Evolutionary conservation across 2,797 vertebrate species (phyloP).

Genomic region (Hipposideros larvatus): DNA sequence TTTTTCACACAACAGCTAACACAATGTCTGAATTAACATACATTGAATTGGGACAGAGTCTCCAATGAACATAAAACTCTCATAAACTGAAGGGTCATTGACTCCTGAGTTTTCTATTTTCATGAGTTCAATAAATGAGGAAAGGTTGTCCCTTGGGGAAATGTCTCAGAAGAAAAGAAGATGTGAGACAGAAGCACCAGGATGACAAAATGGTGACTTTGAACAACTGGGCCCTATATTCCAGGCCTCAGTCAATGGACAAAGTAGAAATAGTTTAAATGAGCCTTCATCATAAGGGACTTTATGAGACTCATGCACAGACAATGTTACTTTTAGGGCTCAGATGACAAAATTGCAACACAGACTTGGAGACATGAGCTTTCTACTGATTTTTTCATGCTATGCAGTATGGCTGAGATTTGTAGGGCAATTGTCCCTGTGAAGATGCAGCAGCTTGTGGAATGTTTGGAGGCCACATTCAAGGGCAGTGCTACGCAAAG

Average conservation of each 20-base stretch:
- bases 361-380: neutral
- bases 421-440: neutral
- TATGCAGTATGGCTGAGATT: neutral
- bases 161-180: neutral
- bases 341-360: neutral
- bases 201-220: neutral
- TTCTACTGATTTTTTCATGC: neutral
- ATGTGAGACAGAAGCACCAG: neutral
- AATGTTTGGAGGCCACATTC: neutral
- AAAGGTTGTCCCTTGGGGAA: neutral
- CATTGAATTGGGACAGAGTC: neutral
- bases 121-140: neutral
- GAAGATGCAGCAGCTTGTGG: neutral
- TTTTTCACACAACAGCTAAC: neutral
- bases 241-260: neutral
- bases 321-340: neutral
- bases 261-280: neutral
- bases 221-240: neutral
- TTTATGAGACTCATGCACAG: neutral
- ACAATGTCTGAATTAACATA: neutral
- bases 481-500: neutral
- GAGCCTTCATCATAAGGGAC: neutral
- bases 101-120: neutral
- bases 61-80: neutral
- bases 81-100: neutral